Base-by-base conservation (phyloP, 2,797 vertebrate genomes). In the Gymnoscopelus microlampas region DNA sequence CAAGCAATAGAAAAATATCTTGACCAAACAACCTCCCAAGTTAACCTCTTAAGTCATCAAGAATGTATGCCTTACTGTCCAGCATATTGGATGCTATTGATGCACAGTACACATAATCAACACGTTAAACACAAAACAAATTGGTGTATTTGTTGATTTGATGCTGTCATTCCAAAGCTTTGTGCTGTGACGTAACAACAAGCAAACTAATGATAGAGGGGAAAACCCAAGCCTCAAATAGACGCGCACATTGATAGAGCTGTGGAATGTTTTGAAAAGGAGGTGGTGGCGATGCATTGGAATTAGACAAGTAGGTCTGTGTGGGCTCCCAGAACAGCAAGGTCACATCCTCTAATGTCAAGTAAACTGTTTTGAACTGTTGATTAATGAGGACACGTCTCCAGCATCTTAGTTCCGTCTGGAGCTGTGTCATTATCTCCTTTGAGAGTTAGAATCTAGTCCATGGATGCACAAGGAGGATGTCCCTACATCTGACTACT, bases 261-360 rank as follows among this genome's bases (percentile, higher is more conserved):
- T 71, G 66, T 72, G 84, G 84, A 84, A 90, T 89, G 84, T 86
- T 89, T 85, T 19, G 50, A 39, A 12, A 66, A 79, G 53, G 73
- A 74, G 83, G 81, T 66, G 68, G 79, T 83, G 82, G 76, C 71
- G 66, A 14, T 50, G 80, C 60, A 57, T 74, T 63, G 61, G 60
- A 81, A 75, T 79, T 80, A 73, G 57, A 59, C 72, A 81, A 62
- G 39, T 39, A 55, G 51, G 71, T 61, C 65, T 63, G 66, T 44
- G 67, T 75, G 81, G 60, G 56, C 76, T 59, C n/a, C 63, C 14
- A 63, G 53, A 9, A 72, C 10, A n/a, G 62, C 63, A 66, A 80
- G 70, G 74, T 82, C 83, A 71, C 66, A 60, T 60, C 62, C 53
- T 60, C 63, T 29, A n/a, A 61, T 70, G 73, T 70, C 77, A 72